Evolutionary conservation across 2,888 invertebrate genomes (phyloP), one percentile per base, ranked within the genome.

Genomic region (Trissolcus brochymenae): DNA sequence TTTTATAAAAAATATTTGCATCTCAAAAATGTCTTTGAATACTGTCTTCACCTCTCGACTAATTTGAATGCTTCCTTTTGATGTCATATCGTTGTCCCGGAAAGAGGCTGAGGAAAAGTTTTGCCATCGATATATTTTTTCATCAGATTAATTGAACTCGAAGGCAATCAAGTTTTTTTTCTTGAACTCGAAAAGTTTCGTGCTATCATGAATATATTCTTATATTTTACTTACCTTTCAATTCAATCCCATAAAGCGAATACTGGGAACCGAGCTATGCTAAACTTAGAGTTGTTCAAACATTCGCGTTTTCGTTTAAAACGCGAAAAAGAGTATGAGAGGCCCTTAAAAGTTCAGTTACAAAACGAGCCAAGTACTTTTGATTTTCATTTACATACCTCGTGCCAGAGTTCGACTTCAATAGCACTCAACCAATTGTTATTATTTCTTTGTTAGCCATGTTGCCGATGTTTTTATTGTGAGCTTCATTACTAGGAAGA

Each of bases 331-430:
- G 46, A 49, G 46, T 46, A 53, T 29, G 29, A 71, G 71, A 64
- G 64, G 50, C 57, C 41, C 64, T 71, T 50, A 64, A 71, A 71
- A 29, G 29, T 64, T 64, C 64, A 64, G 57, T 51, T 57, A 53
- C 71, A 71, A 35, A 71, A 59, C 64, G 53, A 41, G 57, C 53
- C 57, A 43, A 71, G 71, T 62, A 57, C 64, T 71, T 64, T 64
- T 60, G 62, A 71, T 71, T 71, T 71, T 71, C 57, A 70, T 57
- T 71, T 71, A 71, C 64, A 71, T 64, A 57, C 53, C 70, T 43
- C 21, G 57, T 11, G 13, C 21, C 19, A 25, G 16, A 19, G 51
- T 49, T 71, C 50, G 49, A 64, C 57, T 64, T 71, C 71, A 71
- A 71, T 46, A 57, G 57, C 53, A 71, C 64, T 71, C 53, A 53